phyloP scores from a whole-genome alignment of 2,113 vertebrate genomes.

The Forbesichthys agassizii region DNA sequence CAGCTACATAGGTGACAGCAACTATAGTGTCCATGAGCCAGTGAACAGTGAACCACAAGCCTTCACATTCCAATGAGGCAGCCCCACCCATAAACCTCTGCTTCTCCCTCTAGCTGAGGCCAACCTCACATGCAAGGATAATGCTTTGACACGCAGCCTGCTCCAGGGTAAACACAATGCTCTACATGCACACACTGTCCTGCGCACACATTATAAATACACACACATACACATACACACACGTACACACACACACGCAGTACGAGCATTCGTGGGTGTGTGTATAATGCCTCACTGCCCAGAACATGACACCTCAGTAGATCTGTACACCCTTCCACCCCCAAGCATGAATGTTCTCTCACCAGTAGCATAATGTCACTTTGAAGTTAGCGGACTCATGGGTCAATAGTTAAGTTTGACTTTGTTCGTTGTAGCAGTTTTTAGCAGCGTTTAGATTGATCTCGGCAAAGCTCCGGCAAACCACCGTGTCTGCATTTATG shows the following conservation, averaged over 20 bases:
- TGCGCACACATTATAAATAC: slow-evolving; percentile 6
- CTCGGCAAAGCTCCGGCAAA: too few relatives aligned
- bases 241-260: background rate
- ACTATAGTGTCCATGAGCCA: slow-evolving; percentile 19
- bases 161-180: slow-evolving; percentile 30
- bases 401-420: too few relatives aligned
- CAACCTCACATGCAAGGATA: slow-evolving; percentile 56
- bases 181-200: slow-evolving; percentile 5
- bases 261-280: background rate
- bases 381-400: too few relatives aligned
- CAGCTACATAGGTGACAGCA: slow-evolving; percentile 4
- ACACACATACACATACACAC: slow-evolving; percentile 26
- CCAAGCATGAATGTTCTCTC: too few relatives aligned
- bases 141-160: slow-evolving; percentile 41
- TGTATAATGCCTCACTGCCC: background rate
- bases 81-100: slow-evolving; percentile 51
- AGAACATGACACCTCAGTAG: background rate
- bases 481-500: too few relatives aligned
- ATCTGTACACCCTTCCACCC: too few relatives aligned
- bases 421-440: too few relatives aligned
- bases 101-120: slow-evolving; percentile 47
- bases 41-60: slow-evolving; percentile 35
- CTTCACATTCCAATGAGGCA: slow-evolving; percentile 55
- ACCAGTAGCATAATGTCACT: too few relatives aligned
- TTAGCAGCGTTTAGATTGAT: too few relatives aligned